These are phyloP conservation scores for Colletes latitarsis DNA, from an alignment of 1,140 invertebrate genomes.

Conservation along the genomic window DNA sequence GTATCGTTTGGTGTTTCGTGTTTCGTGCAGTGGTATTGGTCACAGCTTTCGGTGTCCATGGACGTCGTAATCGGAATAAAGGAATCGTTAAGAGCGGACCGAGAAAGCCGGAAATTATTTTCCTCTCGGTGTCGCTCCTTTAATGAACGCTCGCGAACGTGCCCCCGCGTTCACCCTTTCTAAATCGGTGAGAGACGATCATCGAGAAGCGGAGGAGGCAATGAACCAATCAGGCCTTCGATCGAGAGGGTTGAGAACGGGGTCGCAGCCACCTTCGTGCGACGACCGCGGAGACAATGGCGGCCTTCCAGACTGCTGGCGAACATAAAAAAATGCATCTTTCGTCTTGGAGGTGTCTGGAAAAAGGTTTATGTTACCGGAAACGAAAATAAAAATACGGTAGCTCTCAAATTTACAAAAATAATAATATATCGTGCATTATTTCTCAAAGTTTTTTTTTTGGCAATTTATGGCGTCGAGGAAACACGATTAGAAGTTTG, in stretches of 20 bases:
- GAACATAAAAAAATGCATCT: background rate
- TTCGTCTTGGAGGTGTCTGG: too few species aligned
- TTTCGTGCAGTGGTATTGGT: too few species aligned
- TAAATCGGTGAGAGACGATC: conserved; percentile 35
- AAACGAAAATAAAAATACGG: too few species aligned
- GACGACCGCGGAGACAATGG: background rate
- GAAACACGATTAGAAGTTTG: too few species aligned
- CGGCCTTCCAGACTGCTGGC: too few species aligned
- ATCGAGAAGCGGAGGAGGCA: conserved; percentile 16
- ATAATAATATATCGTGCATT: too few species aligned
- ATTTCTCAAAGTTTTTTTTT: too few species aligned
- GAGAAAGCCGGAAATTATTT: conserved; percentile 33
- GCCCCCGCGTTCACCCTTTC: conserved; percentile 12
- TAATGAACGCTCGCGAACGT: conserved; percentile 25
- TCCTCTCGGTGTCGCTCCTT: conserved; percentile 41
- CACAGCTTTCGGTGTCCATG: background rate
- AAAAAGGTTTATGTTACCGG: background rate
- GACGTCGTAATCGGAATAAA: conserved; percentile 24
- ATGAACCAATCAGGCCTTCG: conserved; percentile 34
- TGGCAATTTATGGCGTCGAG: too few species aligned
- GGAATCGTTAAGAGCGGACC: conserved; percentile 19
- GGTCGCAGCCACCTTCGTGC: background rate
- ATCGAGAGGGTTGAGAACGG: conserved; percentile 11
- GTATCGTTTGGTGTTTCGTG: too few species aligned
- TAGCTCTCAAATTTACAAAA: too few species aligned